These are phyloP conservation scores for Manis javanica DNA, from an alignment of 2,797 vertebrate species.

Conservation along the genomic window DNA sequence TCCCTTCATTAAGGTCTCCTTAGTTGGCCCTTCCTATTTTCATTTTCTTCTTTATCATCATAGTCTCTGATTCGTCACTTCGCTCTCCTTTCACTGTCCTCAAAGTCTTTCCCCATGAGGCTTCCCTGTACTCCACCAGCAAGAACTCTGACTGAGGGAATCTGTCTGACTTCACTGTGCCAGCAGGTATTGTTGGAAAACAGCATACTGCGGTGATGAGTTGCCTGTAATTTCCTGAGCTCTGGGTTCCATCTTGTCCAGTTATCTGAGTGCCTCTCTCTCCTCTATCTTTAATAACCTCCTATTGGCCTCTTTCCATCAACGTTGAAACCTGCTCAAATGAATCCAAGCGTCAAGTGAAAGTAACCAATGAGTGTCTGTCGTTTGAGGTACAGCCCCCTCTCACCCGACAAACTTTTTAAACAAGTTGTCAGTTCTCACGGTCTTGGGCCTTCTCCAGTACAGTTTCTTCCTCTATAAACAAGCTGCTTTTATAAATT, in stretches of 20 bases:
- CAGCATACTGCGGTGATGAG: neutral
- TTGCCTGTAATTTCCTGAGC: neutral
- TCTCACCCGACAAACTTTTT: neutral
- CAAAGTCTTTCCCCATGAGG: neutral
- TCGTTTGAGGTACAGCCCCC: neutral
- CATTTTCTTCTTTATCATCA: neutral
- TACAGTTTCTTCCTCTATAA: neutral
- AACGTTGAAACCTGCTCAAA: neutral
- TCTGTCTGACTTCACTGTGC: neutral
- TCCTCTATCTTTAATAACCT: neutral
- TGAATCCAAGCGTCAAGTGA: neutral
- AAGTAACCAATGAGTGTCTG: neutral
- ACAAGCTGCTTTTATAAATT: neutral
- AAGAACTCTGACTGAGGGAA: neutral
- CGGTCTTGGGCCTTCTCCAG: neutral
- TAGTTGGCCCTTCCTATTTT: neutral
- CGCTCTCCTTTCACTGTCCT: neutral
- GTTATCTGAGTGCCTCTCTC: neutral
- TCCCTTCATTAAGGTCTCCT: neutral
- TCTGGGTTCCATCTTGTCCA: neutral
- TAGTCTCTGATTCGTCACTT: neutral
- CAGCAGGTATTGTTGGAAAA: neutral
- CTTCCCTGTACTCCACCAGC: neutral
- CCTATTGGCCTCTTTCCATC: neutral
- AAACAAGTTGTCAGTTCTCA: neutral